phyloP scores from a whole-genome alignment of 2,113 vertebrate genomes.

The Oplegnathus fasciatus region DNA sequence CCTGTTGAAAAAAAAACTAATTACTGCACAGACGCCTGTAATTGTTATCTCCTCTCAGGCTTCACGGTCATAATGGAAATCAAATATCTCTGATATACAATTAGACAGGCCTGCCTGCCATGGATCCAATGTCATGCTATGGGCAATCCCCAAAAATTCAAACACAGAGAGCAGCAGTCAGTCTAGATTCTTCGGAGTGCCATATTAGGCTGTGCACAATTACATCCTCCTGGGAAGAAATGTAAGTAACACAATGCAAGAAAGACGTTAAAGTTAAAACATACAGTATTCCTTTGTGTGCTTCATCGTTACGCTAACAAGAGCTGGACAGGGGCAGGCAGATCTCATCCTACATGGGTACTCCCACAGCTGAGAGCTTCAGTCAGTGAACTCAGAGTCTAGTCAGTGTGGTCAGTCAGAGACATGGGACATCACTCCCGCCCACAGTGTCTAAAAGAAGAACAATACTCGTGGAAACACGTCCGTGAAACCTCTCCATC shows the following conservation, averaged over 20 bases:
- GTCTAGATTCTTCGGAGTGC: background rate
- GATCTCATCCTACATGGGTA: background rate
- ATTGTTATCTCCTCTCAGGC: conserved; percentile 21
- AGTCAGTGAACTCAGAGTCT: background rate
- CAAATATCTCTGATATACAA: conserved; percentile 35
- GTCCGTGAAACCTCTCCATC: background rate
- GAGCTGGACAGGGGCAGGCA: conserved; percentile 1
- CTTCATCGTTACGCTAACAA: background rate
- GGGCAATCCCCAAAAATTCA: background rate
- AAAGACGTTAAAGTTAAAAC: background rate
- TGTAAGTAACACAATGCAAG: background rate
- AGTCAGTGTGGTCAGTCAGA: conserved; percentile 14
- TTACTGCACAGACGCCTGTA: background rate
- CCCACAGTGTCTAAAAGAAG: conserved; percentile 23
- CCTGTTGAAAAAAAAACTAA: background rate
- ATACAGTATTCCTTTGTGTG: background rate
- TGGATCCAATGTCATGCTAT: conserved; percentile 26
- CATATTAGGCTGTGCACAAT: background rate
- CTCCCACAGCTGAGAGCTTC: conserved; percentile 13
- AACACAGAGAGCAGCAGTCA: background rate
- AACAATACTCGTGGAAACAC: conserved; percentile 14
- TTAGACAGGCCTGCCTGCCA: conserved; percentile 15
- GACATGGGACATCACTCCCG: conserved; percentile 15
- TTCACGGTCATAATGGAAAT: conserved; percentile 34
- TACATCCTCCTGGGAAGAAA: background rate